A percentile compares a stretch with the other conserved stretches of the same genome.
phyloP scores from a whole-genome alignment of 1,140 invertebrate genomes.

The Drosophila rufa region DNA sequence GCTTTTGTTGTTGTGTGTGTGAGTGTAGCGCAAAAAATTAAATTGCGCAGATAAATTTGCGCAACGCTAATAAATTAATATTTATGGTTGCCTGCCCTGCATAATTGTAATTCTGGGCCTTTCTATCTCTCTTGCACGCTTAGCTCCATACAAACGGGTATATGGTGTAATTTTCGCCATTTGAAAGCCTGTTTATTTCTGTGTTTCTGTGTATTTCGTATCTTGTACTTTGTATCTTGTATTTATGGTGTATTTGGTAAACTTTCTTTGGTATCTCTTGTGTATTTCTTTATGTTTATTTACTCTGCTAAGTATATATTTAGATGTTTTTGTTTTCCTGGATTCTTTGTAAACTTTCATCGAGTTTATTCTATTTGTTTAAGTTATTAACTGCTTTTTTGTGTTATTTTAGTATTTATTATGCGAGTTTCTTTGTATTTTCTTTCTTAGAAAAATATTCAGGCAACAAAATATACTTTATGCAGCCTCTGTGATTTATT shows the following conservation, averaged over 20 bases:
- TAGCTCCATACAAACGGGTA: constrained; percentile 1
- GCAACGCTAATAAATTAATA: constrained; percentile 80
- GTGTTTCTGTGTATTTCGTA: constrained; percentile 8
- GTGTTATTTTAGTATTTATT: not conserved
- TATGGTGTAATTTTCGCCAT: constrained; percentile 2
- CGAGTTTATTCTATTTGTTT: not conserved
- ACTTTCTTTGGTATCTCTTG: constrained; percentile 3
- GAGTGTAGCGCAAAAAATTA: constrained; percentile 65
- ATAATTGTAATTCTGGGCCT: constrained; percentile 48
- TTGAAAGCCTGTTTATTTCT: constrained; percentile 20
- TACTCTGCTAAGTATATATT: not conserved
- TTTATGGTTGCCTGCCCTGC: constrained; percentile 65
- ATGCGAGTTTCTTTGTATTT: not conserved
- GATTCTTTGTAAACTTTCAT: not conserved
- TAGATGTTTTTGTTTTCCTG: not conserved
- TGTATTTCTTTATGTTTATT: not conserved
- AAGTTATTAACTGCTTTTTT: not conserved
- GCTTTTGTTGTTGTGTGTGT: constrained; percentile 22
- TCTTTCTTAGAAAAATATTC: not conserved
- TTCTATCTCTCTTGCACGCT: not conserved
- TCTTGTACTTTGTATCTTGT: constrained; percentile 15
- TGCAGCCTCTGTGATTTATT: not conserved
- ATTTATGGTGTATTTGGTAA: not conserved
- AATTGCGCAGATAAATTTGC: constrained; percentile 80
- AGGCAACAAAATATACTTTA: not conserved